Percentiles rank a stretch among this genome's conserved stretches.
These are phyloP conservation scores for Lydus trimaculatus DNA, from an alignment of 2,888 invertebrate genomes.

Conservation along the genomic window DNA sequence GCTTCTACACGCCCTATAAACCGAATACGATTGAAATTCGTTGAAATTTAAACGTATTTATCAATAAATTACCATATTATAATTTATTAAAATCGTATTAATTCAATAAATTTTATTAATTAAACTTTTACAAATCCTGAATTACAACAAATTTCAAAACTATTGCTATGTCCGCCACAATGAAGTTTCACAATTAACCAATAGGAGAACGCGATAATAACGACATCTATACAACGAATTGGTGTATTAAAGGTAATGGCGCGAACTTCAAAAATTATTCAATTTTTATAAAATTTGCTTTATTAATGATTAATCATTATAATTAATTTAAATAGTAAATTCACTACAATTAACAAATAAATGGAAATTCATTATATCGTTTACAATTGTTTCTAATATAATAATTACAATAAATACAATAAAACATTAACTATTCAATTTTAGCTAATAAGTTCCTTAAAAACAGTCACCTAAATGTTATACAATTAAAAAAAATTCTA, in stretches of 20 bases:
- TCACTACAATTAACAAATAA: too few species aligned
- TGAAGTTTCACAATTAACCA: conserved; percentile 51
- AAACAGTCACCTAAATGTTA: neutral
- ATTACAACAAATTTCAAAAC: conserved; percentile 56
- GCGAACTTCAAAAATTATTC: too few species aligned
- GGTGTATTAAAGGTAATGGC: too few species aligned
- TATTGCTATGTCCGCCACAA: conserved; percentile 54
- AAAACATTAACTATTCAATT: conserved; percentile 12
- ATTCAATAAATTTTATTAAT: neutral
- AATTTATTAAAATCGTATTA: neutral
- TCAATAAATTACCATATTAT: neutral
- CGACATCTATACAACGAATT: neutral
- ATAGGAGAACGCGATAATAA: conserved; percentile 36
- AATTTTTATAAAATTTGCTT: too few species aligned
- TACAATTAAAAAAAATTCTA: neutral
- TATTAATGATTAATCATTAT: too few species aligned
- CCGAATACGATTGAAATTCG: conserved; percentile 14
- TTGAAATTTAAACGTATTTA: conserved; percentile 13
- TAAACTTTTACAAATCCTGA: conserved; percentile 34
- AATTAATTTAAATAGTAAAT: too few species aligned
- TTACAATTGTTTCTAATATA: too few species aligned
- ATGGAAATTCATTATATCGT: too few species aligned
- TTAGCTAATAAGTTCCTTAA: neutral
- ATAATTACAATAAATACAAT: conserved; percentile 4
- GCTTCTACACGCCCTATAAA: conserved; percentile 51